A percentile compares a stretch with the other conserved stretches of the same genome.
Evolutionary conservation across 2,888 invertebrate genomes (phyloP).

Genomic region (Julus scanicus): DNA sequence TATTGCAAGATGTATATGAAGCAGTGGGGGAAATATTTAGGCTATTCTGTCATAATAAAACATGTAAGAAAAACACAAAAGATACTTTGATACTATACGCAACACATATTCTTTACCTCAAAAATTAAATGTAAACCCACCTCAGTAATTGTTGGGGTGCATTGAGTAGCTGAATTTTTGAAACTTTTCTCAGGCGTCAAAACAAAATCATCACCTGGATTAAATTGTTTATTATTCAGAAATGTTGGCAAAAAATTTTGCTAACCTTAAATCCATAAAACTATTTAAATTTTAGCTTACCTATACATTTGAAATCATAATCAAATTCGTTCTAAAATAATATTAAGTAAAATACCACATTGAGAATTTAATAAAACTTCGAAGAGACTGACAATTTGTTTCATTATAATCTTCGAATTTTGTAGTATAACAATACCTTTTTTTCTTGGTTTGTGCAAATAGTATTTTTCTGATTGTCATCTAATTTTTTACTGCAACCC

Average conservation of each 20-base stretch:
- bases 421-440: neutral
- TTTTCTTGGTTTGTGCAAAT: neutral
- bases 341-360: neutral
- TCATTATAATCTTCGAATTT: neutral
- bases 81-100: no score
- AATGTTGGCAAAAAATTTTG: neutral
- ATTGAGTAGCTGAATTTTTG: neutral
- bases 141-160: neutral
- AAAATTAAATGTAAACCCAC: neutral
- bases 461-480: neutral
- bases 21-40: neutral
- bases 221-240: neutral
- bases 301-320: neutral
- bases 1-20: neutral
- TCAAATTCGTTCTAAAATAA: conserved; percentile 14
- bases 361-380: neutral
- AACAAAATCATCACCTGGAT: neutral
- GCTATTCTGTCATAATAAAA: neutral
- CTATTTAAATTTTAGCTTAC: neutral
- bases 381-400: neutral
- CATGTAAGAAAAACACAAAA: neutral
- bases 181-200: neutral
- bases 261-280: neutral
- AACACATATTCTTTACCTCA: neutral
- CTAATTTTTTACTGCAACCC: neutral